Conservation (phyloP, 2,113 vertebrate species). For the Ariopsis seemanni region DNA sequence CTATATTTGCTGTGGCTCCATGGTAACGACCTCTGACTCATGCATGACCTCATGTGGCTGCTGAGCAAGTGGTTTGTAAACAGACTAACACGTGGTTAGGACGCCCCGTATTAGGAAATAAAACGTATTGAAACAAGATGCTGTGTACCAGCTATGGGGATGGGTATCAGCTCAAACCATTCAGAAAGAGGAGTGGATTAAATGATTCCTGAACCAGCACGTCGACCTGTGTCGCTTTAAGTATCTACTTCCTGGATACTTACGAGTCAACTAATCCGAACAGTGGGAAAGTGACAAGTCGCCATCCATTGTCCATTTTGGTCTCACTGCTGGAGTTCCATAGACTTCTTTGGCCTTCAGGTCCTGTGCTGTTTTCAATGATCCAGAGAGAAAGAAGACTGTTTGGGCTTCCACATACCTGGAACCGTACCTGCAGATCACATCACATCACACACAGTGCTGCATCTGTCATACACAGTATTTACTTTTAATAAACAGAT, state of each 20-base stretch:
- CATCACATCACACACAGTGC: slow-evolving; percentile 1
- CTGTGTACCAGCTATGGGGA: too few relatives aligned
- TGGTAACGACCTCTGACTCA: too few relatives aligned
- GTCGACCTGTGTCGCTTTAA: too few relatives aligned
- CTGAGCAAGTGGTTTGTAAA: too few relatives aligned
- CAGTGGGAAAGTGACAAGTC: slow-evolving; percentile 77
- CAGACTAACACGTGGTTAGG: too few relatives aligned
- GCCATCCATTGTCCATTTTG: slow-evolving; percentile 81
- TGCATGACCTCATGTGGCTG: too few relatives aligned
- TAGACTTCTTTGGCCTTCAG: slow-evolving; percentile 75
- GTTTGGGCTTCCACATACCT: slow-evolving; percentile 80
- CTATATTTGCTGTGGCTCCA: too few relatives aligned
- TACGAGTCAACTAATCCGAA: slow-evolving; percentile 88
- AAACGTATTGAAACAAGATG: too few relatives aligned
- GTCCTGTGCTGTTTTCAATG: slow-evolving; percentile 86
- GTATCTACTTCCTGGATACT: slow-evolving; percentile 31
- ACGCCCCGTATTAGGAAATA: too few relatives aligned
- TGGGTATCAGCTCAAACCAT: too few relatives aligned
- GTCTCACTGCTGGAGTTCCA: slow-evolving; percentile 78
- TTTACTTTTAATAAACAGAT: not conserved
- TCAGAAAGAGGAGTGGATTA: too few relatives aligned
- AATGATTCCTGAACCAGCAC: too few relatives aligned
- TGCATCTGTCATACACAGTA: not conserved
- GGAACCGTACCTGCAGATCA: slow-evolving; percentile 82
- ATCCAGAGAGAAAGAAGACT: slow-evolving; percentile 84